Conservation (phyloP, 2,797 vertebrate genomes). For the Poeciliopsis turneri region DNA sequence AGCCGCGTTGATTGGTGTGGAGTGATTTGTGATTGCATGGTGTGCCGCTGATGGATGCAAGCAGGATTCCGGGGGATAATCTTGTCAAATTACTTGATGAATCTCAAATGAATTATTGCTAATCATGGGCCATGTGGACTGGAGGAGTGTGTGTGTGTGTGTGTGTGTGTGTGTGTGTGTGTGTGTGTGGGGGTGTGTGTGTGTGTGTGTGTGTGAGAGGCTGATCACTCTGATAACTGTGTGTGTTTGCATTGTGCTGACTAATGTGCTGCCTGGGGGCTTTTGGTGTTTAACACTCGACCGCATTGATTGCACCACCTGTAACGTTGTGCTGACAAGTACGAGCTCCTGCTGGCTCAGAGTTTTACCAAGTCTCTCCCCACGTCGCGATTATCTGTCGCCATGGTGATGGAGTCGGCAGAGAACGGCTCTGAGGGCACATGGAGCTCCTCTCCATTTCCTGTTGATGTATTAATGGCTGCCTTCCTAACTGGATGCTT, state of each 20-base stretch:
- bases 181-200: neutral
- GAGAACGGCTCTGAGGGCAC: conserved; percentile 49
- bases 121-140: conserved; percentile 46
- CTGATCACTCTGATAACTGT: conserved; percentile 6
- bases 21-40: conserved; percentile 75
- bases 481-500: conserved; percentile 7
- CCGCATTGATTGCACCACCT: conserved; percentile 36
- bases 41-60: conserved; percentile 38
- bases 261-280: conserved; percentile 63
- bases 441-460: conserved; percentile 49
- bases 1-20: conserved; percentile 53
- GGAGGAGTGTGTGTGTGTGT: conserved; percentile 17
- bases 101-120: conserved; percentile 50
- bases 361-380: conserved; percentile 1
- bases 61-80: conserved; percentile 20
- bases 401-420: conserved; percentile 48
- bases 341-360: conserved; percentile 12
- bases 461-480: conserved; percentile 27
- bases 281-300: conserved; percentile 65
- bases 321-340: conserved; percentile 36
- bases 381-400: conserved; percentile 33
- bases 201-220: conserved; percentile 8
- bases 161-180: conserved; percentile 7
- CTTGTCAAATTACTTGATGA: conserved; percentile 35
- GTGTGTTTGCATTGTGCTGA: conserved; percentile 62